A percentile compares a stretch with the other conserved stretches of the same genome.
Evolutionary conservation across 2,888 invertebrate species (phyloP).

Genomic region (Exephanes ischioxanthus): DNA sequence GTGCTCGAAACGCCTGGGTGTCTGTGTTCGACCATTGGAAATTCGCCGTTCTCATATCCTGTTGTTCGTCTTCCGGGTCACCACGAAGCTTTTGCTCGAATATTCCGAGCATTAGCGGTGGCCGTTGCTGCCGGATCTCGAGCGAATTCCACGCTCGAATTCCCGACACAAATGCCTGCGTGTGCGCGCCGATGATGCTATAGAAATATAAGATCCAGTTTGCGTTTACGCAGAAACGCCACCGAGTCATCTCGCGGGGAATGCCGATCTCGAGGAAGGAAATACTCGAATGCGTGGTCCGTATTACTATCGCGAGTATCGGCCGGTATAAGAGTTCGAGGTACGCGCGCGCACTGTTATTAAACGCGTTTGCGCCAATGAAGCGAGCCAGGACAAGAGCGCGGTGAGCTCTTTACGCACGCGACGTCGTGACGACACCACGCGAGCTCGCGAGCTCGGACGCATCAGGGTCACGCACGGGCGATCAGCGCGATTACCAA

Average conservation of each 20-base stretch:
- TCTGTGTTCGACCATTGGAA: not conserved
- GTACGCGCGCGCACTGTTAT: constrained; percentile 54
- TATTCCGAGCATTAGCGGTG: constrained; percentile 42
- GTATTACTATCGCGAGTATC: constrained; percentile 18
- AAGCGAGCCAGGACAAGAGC: constrained; percentile 17
- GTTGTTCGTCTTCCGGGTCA: constrained; percentile 36
- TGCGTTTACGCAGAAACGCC: constrained; percentile 53
- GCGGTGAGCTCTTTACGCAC: constrained; percentile 43
- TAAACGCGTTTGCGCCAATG: constrained; percentile 43
- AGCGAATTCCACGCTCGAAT: constrained; percentile 60
- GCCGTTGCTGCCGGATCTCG: constrained; percentile 59
- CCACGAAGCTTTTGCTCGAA: constrained; percentile 31
- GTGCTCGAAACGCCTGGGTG: not conserved
- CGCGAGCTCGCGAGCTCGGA: not conserved
- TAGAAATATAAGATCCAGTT: constrained; percentile 52
- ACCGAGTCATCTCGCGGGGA: constrained; percentile 76
- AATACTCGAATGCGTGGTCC: constrained; percentile 66
- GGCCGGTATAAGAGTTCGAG: constrained; percentile 31
- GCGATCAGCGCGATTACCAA: constrained; percentile 43
- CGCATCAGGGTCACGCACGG: constrained; percentile 51
- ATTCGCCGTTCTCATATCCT: not conserved
- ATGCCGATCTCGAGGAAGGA: constrained; percentile 76
- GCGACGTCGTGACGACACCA: constrained; percentile 49
- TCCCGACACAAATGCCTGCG: not conserved
- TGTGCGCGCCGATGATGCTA: constrained; percentile 32